Base-by-base conservation (phyloP, 1,140 invertebrate species). In the Solen grandis region DNA sequence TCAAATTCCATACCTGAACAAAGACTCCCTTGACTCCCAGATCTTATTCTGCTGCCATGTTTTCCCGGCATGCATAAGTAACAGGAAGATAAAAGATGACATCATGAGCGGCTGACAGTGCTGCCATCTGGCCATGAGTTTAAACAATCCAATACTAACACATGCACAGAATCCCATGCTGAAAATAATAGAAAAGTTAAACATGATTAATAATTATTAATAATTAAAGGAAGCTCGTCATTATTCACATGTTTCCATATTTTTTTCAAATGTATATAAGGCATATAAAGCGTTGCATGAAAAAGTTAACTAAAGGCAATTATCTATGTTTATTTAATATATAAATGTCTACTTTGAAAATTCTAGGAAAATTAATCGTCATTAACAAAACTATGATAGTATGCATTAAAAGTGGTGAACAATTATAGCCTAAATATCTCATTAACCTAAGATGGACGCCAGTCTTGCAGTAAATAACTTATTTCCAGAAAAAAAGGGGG, bases 131-230 rank as follows among this genome's bases (percentile, higher is more conserved):
- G 68, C 80, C 62, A 79, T 82, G 59, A 88, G 72, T 41, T 66
- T 84, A 52, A 66, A 88, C 74, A 85, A 57, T 27, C 88, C 87
- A 63, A 84, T 22, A 1, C 96, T 96, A 5, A 99, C 94, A 2
- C 99, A 93, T 88, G 99, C 94, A 90, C 97, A 99, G 93, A 97
- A 99, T 5, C 98, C 98, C 96, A 99, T 97, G 1, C 97, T 99
- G 22, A 75, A 88, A 86, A 69, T 62, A 38, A n/a, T n/a, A n/a
- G n/a, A n/a, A n/a, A n/a, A n/a, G n/a, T n/a, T n/a, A n/a, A n/a
- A n/a, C n/a, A n/a, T n/a, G 41, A 46, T 46, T 19, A 46, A 46
- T 8, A 46, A 46, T 46, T 46, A 46, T 46, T 46, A 10, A 46
- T 46, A 46, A 10, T 46, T 46, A 10, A 10, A 46, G 8, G 41